Conservation (phyloP, 2,888 invertebrate genomes). For the Heteropelma amictum region DNA sequence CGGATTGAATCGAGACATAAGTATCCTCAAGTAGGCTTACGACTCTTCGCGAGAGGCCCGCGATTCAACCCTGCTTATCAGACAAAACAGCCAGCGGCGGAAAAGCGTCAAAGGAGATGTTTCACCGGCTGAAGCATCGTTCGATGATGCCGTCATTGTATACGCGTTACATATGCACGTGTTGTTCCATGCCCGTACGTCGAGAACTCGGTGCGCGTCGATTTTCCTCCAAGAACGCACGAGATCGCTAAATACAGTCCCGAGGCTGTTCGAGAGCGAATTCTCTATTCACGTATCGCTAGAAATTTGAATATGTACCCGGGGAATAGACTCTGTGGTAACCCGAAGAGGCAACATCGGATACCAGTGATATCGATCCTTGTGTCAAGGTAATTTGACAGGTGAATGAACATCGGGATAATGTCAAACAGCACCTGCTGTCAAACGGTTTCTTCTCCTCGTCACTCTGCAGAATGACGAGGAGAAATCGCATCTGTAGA, state of each 20-base stretch:
- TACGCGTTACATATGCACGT: too few relatives aligned
- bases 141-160: too few relatives aligned
- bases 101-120: slow-evolving; percentile 45
- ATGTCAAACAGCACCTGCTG: slow-evolving; percentile 62
- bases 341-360: slow-evolving; percentile 29
- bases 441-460: slow-evolving; percentile 70
- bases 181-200: slow-evolving; percentile 28
- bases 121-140: not conserved
- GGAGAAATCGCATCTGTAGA: too few relatives aligned
- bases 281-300: slow-evolving; percentile 9
- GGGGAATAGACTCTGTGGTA: slow-evolving; percentile 34
- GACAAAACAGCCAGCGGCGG: not conserved
- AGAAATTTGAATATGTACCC: slow-evolving; percentile 53
- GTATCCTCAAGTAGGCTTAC: too few relatives aligned
- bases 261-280: not conserved
- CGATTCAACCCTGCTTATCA: too few relatives aligned
- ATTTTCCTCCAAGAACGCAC: not conserved
- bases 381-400: slow-evolving; percentile 66
- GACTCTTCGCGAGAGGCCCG: too few relatives aligned
- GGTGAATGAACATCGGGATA: slow-evolving; percentile 71
- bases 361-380: slow-evolving; percentile 74
- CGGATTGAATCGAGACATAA: too few relatives aligned
- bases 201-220: not conserved
- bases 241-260: slow-evolving; percentile 3
- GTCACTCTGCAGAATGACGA: slow-evolving; percentile 67